Base-by-base conservation (phyloP, 2,797 vertebrate species). In the Eremophila alpestris region DNA sequence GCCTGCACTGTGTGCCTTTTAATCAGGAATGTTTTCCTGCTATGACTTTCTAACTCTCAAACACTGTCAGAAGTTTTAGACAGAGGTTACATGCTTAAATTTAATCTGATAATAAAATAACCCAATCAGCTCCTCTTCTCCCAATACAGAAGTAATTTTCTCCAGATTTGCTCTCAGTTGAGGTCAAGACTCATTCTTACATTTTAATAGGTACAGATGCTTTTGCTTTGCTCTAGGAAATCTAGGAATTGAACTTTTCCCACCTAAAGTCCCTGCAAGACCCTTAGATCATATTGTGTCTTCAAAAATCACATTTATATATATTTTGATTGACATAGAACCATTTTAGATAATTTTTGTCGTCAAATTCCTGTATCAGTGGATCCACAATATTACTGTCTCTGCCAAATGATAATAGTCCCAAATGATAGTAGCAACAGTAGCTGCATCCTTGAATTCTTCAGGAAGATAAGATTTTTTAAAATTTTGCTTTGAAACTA, bases 181-280 rank as follows among this genome's bases (percentile, higher is more conserved):
- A 69, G 24, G 22, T 79, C 29, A 87, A 75, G 43, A 43, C 16
- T 75, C 29, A 87, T 9, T 11, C 8, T 7, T 32, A 26, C 2
- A 11, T 87, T 82, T 84, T 64, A 51, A 52, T 24, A 52, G 22
- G 5, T 41, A 64, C 14, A 75, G 13, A 52, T 41, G 8, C 2
- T 16, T 87, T 38, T 67, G 3, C 32, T 84, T 87, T 55, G 20
- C 11, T 60, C 3, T 46, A 49, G 20, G 3, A 82, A 71, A 70
- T 16, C 13, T 20, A 68, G 58, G 51, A 83, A 81, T 22, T 3
- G 0, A 75, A 13, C 3, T 34, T 56, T 75, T 29, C 1, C 7
- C 3, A 7, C 4, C 6, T 30, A 8, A 45, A 54, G 1, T 62
- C 12, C 3, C 16, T 30, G 5, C 5, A 77, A 59, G 11, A 7